Evolutionary conservation across 2,797 vertebrate genomes (phyloP).

Genomic region (Lutra lutra): DNA sequence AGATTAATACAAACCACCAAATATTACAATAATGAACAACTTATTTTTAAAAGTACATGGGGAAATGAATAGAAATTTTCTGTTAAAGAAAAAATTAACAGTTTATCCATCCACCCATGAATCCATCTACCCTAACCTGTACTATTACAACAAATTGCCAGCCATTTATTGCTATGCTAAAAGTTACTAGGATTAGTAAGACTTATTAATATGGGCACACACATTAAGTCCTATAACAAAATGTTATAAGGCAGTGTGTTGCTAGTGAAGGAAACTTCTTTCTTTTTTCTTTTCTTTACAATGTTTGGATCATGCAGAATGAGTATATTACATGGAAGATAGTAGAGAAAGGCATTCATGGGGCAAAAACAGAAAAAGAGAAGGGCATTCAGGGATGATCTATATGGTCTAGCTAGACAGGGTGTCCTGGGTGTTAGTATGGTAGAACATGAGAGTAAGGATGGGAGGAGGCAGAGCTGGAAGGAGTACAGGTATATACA

Average conservation of each 20-base stretch:
- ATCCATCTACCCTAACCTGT: neutral
- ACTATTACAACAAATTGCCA: neutral
- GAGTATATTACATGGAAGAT: neutral
- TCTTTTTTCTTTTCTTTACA: neutral
- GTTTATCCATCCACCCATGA: neutral
- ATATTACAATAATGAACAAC: neutral
- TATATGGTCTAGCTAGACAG: neutral
- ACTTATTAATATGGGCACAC: neutral
- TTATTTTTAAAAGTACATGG: neutral
- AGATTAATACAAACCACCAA: neutral
- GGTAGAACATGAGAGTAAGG: neutral
- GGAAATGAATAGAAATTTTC: neutral
- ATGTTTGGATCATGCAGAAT: conserved; percentile 27
- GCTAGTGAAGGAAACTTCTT: neutral
- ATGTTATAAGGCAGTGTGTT: conserved; percentile 5
- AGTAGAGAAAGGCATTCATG: neutral
- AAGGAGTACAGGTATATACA: neutral
- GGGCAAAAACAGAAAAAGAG: neutral
- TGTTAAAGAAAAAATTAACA: neutral
- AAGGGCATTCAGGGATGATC: neutral
- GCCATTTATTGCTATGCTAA: neutral
- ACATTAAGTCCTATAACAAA: neutral
- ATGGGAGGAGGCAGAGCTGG: neutral
- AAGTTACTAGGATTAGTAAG: neutral
- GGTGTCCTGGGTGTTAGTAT: neutral